Evolutionary conservation across 2,888 invertebrate genomes (phyloP).

Genomic region (Harpagoxenus sublaevis): DNA sequence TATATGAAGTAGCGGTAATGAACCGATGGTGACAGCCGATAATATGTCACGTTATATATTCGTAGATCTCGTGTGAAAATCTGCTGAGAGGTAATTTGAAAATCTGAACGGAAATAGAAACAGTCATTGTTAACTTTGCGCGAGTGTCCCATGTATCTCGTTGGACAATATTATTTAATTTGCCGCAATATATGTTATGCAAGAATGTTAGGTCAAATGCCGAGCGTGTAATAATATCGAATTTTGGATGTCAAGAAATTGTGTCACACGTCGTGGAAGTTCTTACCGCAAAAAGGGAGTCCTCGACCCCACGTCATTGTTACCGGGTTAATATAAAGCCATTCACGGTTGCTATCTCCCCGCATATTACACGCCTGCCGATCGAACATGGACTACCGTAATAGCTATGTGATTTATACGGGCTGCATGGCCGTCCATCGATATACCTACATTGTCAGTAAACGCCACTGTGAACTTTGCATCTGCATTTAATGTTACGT

Average conservation of each 20-base stretch:
- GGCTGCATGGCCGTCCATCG: slow-evolving; percentile 32
- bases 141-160: neutral
- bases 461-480: slow-evolving; percentile 71
- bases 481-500: slow-evolving; percentile 76
- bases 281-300: neutral
- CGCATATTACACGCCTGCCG: slow-evolving; percentile 17
- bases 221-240: neutral
- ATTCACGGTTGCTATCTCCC: slow-evolving; percentile 27
- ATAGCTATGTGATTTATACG: slow-evolving; percentile 39
- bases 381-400: slow-evolving; percentile 42
- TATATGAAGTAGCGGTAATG: slow-evolving; percentile 82
- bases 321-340: neutral
- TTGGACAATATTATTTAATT: neutral
- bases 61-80: neutral
- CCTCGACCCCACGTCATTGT: neutral
- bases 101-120: neutral
- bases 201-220: neutral
- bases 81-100: neutral
- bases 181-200: neutral
- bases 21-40: slow-evolving; percentile 80
- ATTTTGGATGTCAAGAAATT: neutral
- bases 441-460: slow-evolving; percentile 49
- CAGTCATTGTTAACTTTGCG: neutral
- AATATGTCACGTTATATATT: slow-evolving; percentile 72
- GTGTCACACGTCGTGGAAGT: neutral